Evolutionary conservation across 2,888 invertebrate species (phyloP).

Genomic region (Anodontia alba): DNA sequence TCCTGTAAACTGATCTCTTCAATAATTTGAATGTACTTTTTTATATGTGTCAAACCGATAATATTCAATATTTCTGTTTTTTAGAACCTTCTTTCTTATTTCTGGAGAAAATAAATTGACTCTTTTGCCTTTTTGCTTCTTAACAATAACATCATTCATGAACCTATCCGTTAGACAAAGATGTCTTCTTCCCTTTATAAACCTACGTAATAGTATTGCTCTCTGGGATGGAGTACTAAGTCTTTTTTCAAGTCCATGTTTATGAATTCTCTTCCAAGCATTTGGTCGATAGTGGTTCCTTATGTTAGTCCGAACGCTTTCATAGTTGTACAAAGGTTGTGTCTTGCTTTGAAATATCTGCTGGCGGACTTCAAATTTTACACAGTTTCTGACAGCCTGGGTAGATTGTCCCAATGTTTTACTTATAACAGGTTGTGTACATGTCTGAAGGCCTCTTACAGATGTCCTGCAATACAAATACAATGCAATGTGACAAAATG

Average conservation of each 20-base stretch:
- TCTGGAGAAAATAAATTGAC: slow-evolving; percentile 46
- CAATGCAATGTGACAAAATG: background rate
- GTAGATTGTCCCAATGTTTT: background rate
- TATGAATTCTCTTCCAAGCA: slow-evolving; percentile 74
- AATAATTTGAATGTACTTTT: no score
- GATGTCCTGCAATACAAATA: background rate
- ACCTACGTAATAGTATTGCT: slow-evolving; percentile 69
- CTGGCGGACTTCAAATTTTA: background rate
- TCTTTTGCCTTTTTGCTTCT: slow-evolving; percentile 22
- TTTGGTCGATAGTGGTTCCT: slow-evolving; percentile 63
- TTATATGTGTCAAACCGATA: background rate
- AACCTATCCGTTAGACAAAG: slow-evolving; percentile 72
- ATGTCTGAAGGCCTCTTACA: background rate
- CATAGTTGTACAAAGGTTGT: background rate
- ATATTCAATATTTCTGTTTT: slow-evolving; percentile 33
- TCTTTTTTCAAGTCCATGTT: slow-evolving; percentile 73
- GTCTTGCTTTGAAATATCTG: background rate
- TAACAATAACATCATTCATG: slow-evolving; percentile 51
- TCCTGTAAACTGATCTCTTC: no score
- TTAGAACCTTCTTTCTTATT: slow-evolving; percentile 27
- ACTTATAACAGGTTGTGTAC: background rate
- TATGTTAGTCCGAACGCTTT: slow-evolving; percentile 20
- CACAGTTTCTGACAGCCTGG: background rate
- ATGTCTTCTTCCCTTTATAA: slow-evolving; percentile 68
- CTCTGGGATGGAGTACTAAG: slow-evolving; percentile 62